Conservation (phyloP, 64 coral and sea anemone species). For the Actinia equina region DNA sequence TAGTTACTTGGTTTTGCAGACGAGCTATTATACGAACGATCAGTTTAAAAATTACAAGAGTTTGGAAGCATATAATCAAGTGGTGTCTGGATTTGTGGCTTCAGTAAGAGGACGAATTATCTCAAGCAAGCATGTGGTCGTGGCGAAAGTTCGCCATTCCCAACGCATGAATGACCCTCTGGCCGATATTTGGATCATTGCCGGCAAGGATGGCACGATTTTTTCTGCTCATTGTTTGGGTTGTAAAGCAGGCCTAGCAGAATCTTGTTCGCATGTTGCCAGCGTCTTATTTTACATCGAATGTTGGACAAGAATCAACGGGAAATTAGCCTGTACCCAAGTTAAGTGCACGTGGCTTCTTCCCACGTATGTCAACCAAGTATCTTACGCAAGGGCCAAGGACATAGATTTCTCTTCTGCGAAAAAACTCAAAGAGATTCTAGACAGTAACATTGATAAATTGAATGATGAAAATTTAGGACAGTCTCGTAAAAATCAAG, state of each 20-base stretch:
- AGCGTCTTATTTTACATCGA: too few species aligned
- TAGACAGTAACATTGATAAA: too few species aligned
- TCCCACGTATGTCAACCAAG: too few species aligned
- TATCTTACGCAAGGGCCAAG: too few species aligned
- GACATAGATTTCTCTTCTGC: too few species aligned
- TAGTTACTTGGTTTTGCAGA: too few species aligned
- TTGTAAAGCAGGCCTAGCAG: slow-evolving; percentile 58
- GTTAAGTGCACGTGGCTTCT: too few species aligned
- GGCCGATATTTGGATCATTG: slow-evolving; percentile 56
- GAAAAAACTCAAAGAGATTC: too few species aligned
- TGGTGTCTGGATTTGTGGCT: slow-evolving; percentile 56
- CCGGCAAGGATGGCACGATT: slow-evolving; percentile 38
- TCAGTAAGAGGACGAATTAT: slow-evolving; percentile 22
- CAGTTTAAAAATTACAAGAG: slow-evolving; percentile 64
- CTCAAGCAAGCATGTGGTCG: slow-evolving; percentile 49
- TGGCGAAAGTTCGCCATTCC: slow-evolving; percentile 50
- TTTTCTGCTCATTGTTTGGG: slow-evolving; percentile 55
- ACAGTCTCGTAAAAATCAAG: too few species aligned
- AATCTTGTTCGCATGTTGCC: neutral
- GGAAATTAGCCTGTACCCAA: too few species aligned
- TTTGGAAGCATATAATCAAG: slow-evolving; percentile 54
- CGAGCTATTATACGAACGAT: neutral
- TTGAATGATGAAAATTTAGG: too few species aligned
- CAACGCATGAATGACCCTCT: slow-evolving; percentile 64
- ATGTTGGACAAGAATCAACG: too few species aligned